Base-by-base conservation (phyloP, 2,113 vertebrate genomes). In the Motacilla alba region DNA sequence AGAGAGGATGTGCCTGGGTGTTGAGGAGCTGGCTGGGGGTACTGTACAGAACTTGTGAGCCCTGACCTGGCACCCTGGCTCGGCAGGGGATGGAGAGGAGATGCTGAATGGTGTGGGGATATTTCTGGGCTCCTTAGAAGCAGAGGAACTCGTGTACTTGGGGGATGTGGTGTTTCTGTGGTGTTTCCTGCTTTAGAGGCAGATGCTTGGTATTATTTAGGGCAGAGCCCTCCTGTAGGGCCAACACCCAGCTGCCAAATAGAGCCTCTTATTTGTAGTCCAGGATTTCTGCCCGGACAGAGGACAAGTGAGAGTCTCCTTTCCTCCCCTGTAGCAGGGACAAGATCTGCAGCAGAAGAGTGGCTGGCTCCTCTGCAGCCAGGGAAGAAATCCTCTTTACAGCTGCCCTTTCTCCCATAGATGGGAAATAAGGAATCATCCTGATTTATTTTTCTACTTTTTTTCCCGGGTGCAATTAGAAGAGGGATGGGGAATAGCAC, bases 381-480 rank as follows among this genome's bases (percentile, higher is more conserved):
- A 2, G 63, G 69, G 10, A 7, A 73, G 43, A 37, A 95, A 69
- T 73, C 13, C 41, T 66, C 31, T 94, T 28, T 33, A 23, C 13
- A 24, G 33, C 26, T 89, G 35, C 31, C 8, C 20, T 50, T 73
- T 86, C n/a, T 44, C 5, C 31, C 37, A 2, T 10, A 47, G 21
- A 33, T 64, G 30, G 50, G 19, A 87, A 77, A 6, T n/a, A 66
- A 74, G 37, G 28, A 70, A 31, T 14, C 10, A 43, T 62, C 33
- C n/a, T 73, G 19, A 35, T 62, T 15, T 19, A 9, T 60, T 83
- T 85, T 86, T 37, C 31, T 50, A 1, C 24, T 43, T 64, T 43
- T 43, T 90, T 37, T 27, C 12, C 4, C 0, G 2, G 6, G 14
- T 44, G 16, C 4, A 26, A 0, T 72, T 37, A 55, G 49, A 50